Evolutionary conservation across 2,888 invertebrate genomes (phyloP), one percentile per base, ranked within the genome.

Genomic region (Volucella zonaria): DNA sequence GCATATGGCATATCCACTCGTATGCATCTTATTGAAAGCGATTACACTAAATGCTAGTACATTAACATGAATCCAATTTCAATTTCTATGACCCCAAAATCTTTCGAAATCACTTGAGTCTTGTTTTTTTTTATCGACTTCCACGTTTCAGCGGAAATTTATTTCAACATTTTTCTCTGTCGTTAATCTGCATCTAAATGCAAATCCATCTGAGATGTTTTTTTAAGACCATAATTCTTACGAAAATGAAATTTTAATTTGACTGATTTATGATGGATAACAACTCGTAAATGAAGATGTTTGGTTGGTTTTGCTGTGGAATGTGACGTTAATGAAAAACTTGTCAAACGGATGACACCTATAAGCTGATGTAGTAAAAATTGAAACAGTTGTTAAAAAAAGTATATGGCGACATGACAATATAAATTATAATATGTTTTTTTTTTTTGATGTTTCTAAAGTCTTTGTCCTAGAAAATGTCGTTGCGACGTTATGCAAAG

Each of bases 181-280:
- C 54, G 62, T 47, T 47, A 74, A 74, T 54, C 62, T 38, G 15
- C 31, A 62, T 73, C 62, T 18, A 49, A 51, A 64, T 66, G 64
- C 18, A 42, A 64, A 64, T 49, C 49, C 58, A 2, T 42, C 8
- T 51, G 42, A 66, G 40, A 15, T 49, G 56, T 47, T 74, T 74
- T 38, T 23, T 15, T 71, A 56, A 77, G 61, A 61, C 62, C 68
- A 77, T 68, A 68, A 68, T 15, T 76, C 76, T 68, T 40, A 0
- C 12, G 52, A 61, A 61, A 54, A 68, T 62, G 70, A 61, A 62
- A 54, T 62, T 14, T 62, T 56, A 56, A 67, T 70, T 67, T 61
- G 40, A 51, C 43, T 70, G 54, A 77, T 68, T 77, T 77, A 77
- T 23, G 45, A 54, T 38, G 54, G 68, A 62, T 62, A 73, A 62